Percentiles rank a stretch among this genome's conserved stretches.
phyloP scores from a whole-genome alignment of 2,797 vertebrate species.

The Bradypodion ventrale region DNA sequence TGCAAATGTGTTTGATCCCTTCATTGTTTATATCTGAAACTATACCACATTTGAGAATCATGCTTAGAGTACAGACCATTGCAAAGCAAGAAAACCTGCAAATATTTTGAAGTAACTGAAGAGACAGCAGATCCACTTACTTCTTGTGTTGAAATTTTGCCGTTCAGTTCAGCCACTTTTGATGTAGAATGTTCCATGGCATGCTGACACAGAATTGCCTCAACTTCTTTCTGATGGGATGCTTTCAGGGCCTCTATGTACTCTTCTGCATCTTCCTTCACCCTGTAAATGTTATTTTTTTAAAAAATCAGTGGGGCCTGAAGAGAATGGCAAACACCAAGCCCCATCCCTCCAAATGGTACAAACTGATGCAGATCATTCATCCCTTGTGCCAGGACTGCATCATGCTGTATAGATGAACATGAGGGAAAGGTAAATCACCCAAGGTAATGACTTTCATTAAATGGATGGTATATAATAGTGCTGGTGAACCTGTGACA shows the following conservation, averaged over 20 bases:
- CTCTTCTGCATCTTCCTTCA: conserved; percentile 75
- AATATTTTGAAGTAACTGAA: background rate
- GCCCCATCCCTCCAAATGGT: background rate
- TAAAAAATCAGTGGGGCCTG: background rate
- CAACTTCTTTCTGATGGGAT: conserved; percentile 81
- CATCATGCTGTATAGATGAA: background rate
- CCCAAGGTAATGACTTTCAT: too few species aligned
- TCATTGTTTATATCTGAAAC: background rate
- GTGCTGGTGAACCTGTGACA: too few species aligned
- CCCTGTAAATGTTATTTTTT: conserved; percentile 68
- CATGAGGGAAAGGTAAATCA: too few species aligned
- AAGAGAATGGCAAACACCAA: background rate
- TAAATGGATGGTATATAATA: too few species aligned
- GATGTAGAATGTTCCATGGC: conserved; percentile 88
- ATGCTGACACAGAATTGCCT: conserved; percentile 80
- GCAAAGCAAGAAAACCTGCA: background rate
- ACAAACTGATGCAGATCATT: background rate
- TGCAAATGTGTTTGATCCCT: background rate
- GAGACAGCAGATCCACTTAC: conserved; percentile 64
- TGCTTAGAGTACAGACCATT: background rate
- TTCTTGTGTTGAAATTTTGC: conserved; percentile 84
- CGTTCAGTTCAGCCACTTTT: conserved; percentile 84
- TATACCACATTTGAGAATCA: background rate
- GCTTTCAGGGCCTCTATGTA: conserved; percentile 79
- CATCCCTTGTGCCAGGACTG: too few species aligned